Evolutionary conservation across 2,797 vertebrate genomes (phyloP), one percentile per base, ranked within the genome.

Genomic region (Bovichtus diacanthus): DNA sequence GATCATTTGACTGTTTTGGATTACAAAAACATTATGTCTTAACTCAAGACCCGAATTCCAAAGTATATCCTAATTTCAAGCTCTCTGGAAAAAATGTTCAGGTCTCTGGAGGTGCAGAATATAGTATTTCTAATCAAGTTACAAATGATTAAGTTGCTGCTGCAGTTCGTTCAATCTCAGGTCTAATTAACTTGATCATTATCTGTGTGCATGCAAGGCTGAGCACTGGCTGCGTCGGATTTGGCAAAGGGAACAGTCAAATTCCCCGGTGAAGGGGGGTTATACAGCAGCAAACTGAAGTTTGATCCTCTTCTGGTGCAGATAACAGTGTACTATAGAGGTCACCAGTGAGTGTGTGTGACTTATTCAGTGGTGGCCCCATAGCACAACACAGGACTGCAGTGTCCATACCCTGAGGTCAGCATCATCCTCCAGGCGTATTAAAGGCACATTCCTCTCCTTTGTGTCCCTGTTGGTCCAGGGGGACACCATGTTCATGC

Each of bases 161-260:
- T 83, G 93, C 93, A 94, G 92, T 94, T 95, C 88, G 83, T 94
- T 95, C 94, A 94, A 95, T 95, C 93, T 94, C 92, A 92, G 94
- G 94, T 95, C 94, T 95, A 96, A 96, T 96, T 94, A 96, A 95
- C 90, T 95, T 93, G 94, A 95, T 95, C 93, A 94, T 95, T 95
- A 95, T 95, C 94, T 94, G 87, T 87, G 93, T 91, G 88, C 94
- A 95, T 91, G 94, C 94, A 94, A 95, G 94, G 90, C 92, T 95
- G 94, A 94, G 90, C 94, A 94, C 87, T 90, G 90, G 84, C 93
- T 95, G 93, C 92, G 94, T 92, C 66, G 86, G 88, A 92, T 95
- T 93, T 93, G 89, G 91, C 89, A 93, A 92, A 90, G 90, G 87
- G 84, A 91, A 80, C 80, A 91, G 88, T 83, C 79, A 76, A 89